These are phyloP conservation scores for Stenchaetothrips biformis DNA, from an alignment of 2,888 invertebrate species.

Conservation along the genomic window DNA sequence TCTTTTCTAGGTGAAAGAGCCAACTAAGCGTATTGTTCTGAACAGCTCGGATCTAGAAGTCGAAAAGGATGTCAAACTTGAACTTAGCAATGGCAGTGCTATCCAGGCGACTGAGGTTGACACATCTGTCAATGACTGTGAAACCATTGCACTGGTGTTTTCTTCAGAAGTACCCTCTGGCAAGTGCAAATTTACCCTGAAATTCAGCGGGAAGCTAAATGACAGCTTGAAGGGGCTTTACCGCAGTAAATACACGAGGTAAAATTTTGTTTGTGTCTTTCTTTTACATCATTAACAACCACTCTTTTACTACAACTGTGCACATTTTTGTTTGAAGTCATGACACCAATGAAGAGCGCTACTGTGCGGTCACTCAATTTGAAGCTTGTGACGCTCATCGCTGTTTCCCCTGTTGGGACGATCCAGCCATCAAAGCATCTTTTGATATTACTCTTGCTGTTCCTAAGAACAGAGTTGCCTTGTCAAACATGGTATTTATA, in stretches of 20 bases:
- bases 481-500: conserved; percentile 80
- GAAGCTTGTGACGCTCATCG: conserved; percentile 85
- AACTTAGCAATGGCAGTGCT: neutral
- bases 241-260: conserved; percentile 73
- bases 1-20: neutral
- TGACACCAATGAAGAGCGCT: conserved; percentile 67
- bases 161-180: conserved; percentile 55
- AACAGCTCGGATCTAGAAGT: neutral
- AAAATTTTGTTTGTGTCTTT: conserved; percentile 33
- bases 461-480: conserved; percentile 73
- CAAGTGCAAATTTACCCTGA: conserved; percentile 56
- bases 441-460: conserved; percentile 85
- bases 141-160: conserved; percentile 65
- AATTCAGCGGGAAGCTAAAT: conserved; percentile 80
- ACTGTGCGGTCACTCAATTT: conserved; percentile 88
- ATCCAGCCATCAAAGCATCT: conserved; percentile 91
- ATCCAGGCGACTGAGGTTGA: neutral
- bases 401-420: conserved; percentile 98
- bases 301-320: neutral
- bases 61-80: neutral
- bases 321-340: conserved; percentile 30
- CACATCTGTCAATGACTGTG: conserved; percentile 42
- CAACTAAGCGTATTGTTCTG: conserved; percentile 1
- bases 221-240: conserved; percentile 95
- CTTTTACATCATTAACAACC: neutral